Base-by-base conservation (phyloP, 2,888 invertebrate genomes). In the Perizoma affinitatum region DNA sequence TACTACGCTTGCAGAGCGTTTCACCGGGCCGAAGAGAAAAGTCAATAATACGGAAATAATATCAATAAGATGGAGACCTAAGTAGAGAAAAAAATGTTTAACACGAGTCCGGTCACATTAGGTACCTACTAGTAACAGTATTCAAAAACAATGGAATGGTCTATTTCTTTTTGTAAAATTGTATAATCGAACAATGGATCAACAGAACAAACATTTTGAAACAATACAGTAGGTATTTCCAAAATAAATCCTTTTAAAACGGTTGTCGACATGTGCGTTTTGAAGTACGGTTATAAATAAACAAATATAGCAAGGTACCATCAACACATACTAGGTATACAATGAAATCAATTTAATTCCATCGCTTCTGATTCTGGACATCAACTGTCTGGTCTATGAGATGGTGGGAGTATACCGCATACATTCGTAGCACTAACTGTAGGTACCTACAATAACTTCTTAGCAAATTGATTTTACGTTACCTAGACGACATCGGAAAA, bases 91-190 rank as follows among this genome's bases (percentile, higher is more conserved):
- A 7, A 38, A 38, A 38, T 7, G 5, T 6, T 4, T 38, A 38
- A 6, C 7, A 38, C 38, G 38, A 79, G 76, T 61, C 61, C 42
- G 65, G 69, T 78, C 75, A 79, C 82, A 83, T 80, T 82, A n/a
- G n/a, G n/a, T n/a, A 69, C 44, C 6, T 34, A 56, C 65, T 66
- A 73, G 70, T 78, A 83, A 81, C 79, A 75, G 76, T 75, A 76
- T 68, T 76, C 64, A 61, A 67, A 71, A 80, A 86, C 86, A 86
- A 85, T 84, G 69, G 77, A 57, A 58, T 54, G 46, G 63, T 63
- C 63, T 60, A 71, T 70, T 72, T 75, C 71, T 75, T 74, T 76
- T 79, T 78, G 70, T 72, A 66, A 72, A 75, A 67, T 68, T 65
- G 63, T 65, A 40, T 66, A 59, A 67, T 62, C 54, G 61, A 75